These are phyloP conservation scores for Asarcornis scutulata DNA, from an alignment of 2,113 vertebrate genomes.

Conservation along the genomic window DNA sequence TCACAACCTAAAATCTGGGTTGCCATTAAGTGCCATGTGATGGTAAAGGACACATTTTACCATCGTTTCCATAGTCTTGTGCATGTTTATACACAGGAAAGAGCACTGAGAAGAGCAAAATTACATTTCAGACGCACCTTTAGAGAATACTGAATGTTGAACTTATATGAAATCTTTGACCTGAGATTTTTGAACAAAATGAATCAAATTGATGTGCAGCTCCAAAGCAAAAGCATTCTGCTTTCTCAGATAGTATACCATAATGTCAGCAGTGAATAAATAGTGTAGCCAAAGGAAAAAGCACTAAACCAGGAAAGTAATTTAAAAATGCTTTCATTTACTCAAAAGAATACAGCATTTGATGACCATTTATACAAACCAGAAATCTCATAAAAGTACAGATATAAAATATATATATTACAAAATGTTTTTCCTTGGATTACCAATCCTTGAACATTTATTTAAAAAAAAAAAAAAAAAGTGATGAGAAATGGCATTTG, in stretches of 20 bases:
- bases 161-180: neutral
- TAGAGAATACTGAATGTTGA: neutral
- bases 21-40: neutral
- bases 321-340: constrained; percentile 6
- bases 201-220: neutral
- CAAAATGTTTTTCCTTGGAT: neutral
- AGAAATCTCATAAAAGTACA: neutral
- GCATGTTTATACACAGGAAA: neutral
- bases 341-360: neutral
- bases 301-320: neutral
- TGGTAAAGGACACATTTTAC: neutral
- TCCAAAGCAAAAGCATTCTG: neutral
- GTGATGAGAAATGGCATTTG: neutral
- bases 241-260: neutral
- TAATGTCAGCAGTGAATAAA: neutral
- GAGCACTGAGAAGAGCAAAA: neutral
- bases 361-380: neutral
- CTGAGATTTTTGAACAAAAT: neutral
- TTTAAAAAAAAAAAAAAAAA: neutral
- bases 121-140: neutral
- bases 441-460: neutral
- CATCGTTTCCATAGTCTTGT: neutral
- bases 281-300: neutral
- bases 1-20: neutral
- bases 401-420: neutral